Conservation (phyloP, 2,888 invertebrate species). For the Pachliopta kotzebuea region DNA sequence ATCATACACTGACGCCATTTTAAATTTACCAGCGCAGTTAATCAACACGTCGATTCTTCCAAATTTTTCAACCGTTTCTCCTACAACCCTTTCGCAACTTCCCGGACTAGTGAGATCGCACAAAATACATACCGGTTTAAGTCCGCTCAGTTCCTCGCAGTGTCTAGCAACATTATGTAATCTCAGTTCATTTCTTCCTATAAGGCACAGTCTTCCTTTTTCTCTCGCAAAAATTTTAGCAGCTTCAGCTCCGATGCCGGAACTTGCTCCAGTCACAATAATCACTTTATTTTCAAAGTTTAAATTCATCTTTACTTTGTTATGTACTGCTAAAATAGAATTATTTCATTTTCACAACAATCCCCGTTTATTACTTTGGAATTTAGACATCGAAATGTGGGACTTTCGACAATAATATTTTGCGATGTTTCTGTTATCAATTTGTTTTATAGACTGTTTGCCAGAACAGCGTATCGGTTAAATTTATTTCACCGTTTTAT, state of each 20-base stretch:
- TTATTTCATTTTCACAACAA: too few relatives aligned
- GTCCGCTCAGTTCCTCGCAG: conserved; percentile 45
- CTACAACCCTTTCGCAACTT: conserved; percentile 51
- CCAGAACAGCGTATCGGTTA: too few relatives aligned
- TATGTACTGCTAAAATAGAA: too few relatives aligned
- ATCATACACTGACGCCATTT: conserved; percentile 53
- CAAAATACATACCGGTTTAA: conserved; percentile 47
- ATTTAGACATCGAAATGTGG: too few relatives aligned
- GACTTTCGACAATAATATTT: too few relatives aligned
- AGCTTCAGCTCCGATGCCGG: conserved; percentile 59
- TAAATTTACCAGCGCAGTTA: conserved; percentile 55
- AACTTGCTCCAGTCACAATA: conserved; percentile 59
- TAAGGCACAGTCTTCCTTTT: conserved; percentile 48
- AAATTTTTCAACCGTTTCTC: conserved; percentile 49
- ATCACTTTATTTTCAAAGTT: conserved; percentile 41
- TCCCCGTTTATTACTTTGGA: too few relatives aligned
- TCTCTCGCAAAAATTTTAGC: conserved; percentile 53
- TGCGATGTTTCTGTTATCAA: too few relatives aligned
- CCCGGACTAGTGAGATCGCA: conserved; percentile 48
- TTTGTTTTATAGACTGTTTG: too few relatives aligned
- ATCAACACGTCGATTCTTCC: conserved; percentile 51
- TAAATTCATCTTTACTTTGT: too few relatives aligned
- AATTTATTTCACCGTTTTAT: too few relatives aligned
- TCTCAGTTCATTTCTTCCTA: conserved; percentile 53
- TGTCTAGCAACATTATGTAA: conserved; percentile 44